Evolutionary conservation across 1,140 invertebrate species (phyloP).

Genomic region (Drosophila sechellia): DNA sequence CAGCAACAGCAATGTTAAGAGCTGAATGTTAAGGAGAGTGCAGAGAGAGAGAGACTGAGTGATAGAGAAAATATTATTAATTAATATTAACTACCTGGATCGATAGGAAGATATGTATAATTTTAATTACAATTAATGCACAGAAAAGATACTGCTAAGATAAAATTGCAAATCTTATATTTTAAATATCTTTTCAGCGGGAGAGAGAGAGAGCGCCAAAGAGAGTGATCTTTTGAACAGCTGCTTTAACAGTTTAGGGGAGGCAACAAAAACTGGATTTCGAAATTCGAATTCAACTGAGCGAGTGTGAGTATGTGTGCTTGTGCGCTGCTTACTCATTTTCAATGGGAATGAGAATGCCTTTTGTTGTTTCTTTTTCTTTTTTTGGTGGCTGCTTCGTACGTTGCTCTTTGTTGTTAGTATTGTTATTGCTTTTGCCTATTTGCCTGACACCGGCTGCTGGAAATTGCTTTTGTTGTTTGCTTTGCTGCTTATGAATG

Average conservation of each 20-base stretch:
- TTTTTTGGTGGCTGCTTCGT: conserved; percentile 19
- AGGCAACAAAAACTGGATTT: conserved; percentile 16
- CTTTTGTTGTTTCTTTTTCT: conserved; percentile 32
- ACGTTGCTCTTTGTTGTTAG: conserved; percentile 29
- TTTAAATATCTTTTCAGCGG: no score
- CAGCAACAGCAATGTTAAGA: neutral
- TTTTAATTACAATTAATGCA: neutral
- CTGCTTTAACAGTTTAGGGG: conserved; percentile 15
- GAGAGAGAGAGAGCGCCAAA: neutral
- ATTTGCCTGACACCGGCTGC: conserved; percentile 71
- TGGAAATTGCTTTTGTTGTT: conserved; percentile 51
- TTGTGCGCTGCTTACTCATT: conserved; percentile 57
- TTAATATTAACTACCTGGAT: neutral
- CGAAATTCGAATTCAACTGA: conserved; percentile 60
- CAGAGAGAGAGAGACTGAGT: neutral
- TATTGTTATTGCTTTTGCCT: conserved; percentile 46
- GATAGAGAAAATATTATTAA: neutral
- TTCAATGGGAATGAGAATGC: conserved; percentile 34
- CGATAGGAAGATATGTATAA: no score
- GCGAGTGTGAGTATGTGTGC: conserved; percentile 17
- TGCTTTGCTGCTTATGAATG: conserved; percentile 63
- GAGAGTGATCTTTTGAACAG: conserved; percentile 25
- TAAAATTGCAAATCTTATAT: no score
- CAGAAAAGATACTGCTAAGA: neutral
- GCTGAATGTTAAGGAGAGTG: conserved; percentile 1